A percentile compares a stretch with the other conserved stretches of the same genome.
Conservation (phyloP, 30 jellyfish, hydroid and myxozoan species). For the Thelohanellus kitauei region DNA sequence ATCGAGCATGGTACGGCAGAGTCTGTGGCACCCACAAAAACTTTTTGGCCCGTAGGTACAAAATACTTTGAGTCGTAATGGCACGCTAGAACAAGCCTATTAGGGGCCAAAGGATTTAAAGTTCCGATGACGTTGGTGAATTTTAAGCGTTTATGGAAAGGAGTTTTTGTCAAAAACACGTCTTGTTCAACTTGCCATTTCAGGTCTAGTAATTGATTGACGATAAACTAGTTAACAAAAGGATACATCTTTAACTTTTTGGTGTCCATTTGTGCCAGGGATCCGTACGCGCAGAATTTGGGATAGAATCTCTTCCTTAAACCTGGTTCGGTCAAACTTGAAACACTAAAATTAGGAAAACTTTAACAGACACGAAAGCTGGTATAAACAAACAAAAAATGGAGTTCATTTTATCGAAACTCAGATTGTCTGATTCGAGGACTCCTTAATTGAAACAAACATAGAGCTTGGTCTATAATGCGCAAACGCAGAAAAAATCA, state of each 20-base stretch:
- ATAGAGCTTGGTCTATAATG: too few species aligned
- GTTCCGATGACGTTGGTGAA: slow-evolving; percentile 58
- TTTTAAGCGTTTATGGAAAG: slow-evolving; percentile 23
- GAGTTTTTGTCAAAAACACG: slow-evolving; percentile 25
- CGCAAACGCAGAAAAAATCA: too few species aligned
- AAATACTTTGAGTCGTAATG: slow-evolving; percentile 59
- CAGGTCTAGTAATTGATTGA: slow-evolving; percentile 15
- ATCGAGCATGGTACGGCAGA: slow-evolving; percentile 96
- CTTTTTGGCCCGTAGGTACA: slow-evolving; percentile 34
- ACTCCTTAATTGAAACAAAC: too few species aligned
- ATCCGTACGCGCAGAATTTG: slow-evolving; percentile 43
- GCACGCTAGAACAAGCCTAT: slow-evolving; percentile 42
- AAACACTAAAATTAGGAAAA: too few species aligned
- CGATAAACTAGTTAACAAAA: slow-evolving; percentile 22
- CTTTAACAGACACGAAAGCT: too few species aligned
- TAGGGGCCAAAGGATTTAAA: slow-evolving; percentile 37
- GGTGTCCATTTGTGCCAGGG: slow-evolving; percentile 75
- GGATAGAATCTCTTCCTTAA: slow-evolving; percentile 15
- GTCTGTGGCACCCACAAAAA: slow-evolving; percentile 56
- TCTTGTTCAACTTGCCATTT: slow-evolving; percentile 61
- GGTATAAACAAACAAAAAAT: too few species aligned
- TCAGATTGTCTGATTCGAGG: too few species aligned
- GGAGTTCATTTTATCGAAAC: too few species aligned
- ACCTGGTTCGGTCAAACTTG: slow-evolving; percentile 34
- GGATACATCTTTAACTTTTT: slow-evolving; percentile 42